Percentiles rank a stretch among this genome's conserved stretches.
Evolutionary conservation across 2,888 invertebrate species (phyloP).

Genomic region (Corbicula japonica): DNA sequence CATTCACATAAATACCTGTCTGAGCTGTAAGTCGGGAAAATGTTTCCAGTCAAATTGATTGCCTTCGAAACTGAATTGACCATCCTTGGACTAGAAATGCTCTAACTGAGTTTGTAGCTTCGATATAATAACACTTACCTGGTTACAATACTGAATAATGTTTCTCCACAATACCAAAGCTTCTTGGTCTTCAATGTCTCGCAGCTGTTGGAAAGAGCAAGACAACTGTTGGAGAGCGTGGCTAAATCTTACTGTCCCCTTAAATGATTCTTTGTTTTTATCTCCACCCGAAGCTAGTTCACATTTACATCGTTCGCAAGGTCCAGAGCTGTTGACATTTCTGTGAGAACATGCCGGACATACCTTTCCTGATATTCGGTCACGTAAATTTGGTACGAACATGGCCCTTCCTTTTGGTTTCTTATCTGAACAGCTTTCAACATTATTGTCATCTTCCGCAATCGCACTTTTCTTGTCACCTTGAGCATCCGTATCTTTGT

Average conservation of each 20-base stretch:
- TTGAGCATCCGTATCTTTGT: too few species aligned
- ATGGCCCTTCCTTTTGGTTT: too few species aligned
- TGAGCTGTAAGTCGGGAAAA: not conserved
- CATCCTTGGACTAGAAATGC: not conserved
- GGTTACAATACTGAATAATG: conserved; percentile 95
- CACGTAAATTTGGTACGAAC: too few species aligned
- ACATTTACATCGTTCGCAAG: conserved; percentile 70
- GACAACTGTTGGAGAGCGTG: conserved; percentile 88
- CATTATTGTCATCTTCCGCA: too few species aligned
- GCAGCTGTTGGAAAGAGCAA: conserved; percentile 93
- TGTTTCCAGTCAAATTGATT: not conserved
- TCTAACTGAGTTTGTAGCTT: too few species aligned
- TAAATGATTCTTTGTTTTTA: conserved; percentile 38
- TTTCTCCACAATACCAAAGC: conserved; percentile 96
- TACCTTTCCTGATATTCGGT: not conserved
- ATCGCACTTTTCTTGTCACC: too few species aligned
- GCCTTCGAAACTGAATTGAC: not conserved
- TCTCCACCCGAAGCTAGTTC: conserved; percentile 16
- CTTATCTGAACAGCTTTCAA: too few species aligned
- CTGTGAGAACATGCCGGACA: not conserved
- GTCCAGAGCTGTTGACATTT: conserved; percentile 57
- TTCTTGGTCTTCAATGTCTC: conserved; percentile 93
- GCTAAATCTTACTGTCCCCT: conserved; percentile 39
- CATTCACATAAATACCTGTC: not conserved
- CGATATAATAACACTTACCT: conserved; percentile 88